These are phyloP conservation scores for Gnatocerus cornutus DNA, from an alignment of 2,888 invertebrate species.

Conservation along the genomic window DNA sequence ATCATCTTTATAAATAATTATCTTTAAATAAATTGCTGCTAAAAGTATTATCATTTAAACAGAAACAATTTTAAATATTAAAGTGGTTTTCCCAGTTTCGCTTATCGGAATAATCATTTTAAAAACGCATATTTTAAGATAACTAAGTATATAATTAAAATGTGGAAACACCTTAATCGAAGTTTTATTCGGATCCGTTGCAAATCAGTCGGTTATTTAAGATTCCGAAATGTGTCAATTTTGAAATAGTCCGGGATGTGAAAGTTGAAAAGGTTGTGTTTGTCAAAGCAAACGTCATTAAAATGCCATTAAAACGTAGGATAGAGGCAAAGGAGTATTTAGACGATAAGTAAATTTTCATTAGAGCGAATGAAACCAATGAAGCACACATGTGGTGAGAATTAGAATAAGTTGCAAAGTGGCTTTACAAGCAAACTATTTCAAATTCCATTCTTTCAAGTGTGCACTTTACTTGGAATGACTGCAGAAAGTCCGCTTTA, in stretches of 20 bases:
- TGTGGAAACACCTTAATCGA: conserved; percentile 31
- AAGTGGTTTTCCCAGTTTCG: conserved; percentile 47
- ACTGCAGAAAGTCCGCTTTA: conserved; percentile 52
- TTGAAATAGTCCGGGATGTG: neutral
- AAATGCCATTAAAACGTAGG: conserved; percentile 48
- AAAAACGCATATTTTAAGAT: conserved; percentile 47
- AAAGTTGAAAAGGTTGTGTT: conserved; percentile 27
- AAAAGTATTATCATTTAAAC: conserved; percentile 42
- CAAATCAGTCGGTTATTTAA: conserved; percentile 17
- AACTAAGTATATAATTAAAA: conserved; percentile 38
- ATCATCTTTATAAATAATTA: conserved; percentile 52
- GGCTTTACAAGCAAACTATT: conserved; percentile 47
- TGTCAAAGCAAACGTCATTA: conserved; percentile 43
- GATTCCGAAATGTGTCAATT: conserved; percentile 10
- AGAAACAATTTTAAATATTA: conserved; percentile 45
- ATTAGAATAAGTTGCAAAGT: conserved; percentile 48
- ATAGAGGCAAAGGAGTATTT: conserved; percentile 32
- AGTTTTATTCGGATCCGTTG: conserved; percentile 32
- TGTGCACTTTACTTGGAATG: conserved; percentile 42
- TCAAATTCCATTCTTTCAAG: conserved; percentile 52
- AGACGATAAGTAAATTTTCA: conserved; percentile 47
- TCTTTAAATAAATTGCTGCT: conserved; percentile 45
- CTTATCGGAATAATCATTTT: conserved; percentile 45
- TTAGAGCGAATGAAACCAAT: conserved; percentile 44
- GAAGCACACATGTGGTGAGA: conserved; percentile 45